A percentile compares a stretch with the other conserved stretches of the same genome.
Conservation (phyloP, 2,797 vertebrate species). For the Syndactyla subalaris region DNA sequence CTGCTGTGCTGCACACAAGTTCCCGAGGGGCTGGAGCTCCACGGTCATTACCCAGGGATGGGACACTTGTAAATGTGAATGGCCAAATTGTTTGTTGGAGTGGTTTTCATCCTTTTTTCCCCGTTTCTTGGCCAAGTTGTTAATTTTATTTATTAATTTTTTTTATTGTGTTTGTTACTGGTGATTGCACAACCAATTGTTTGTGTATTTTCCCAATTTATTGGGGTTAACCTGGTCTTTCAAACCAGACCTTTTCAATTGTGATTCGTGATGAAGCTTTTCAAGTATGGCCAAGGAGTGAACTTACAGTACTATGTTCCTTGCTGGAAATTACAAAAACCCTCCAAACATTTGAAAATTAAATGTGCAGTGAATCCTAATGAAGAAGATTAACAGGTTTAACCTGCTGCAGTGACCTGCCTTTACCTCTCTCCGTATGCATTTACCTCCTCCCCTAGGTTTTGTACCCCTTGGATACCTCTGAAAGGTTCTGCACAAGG, state of each 20-base stretch:
- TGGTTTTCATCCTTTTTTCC: neutral
- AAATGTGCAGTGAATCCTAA: slow-evolving; percentile 22
- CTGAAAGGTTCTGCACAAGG: neutral
- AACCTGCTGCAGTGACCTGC: slow-evolving; percentile 25
- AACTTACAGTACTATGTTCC: neutral
- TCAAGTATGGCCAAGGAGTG: neutral
- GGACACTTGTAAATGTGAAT: neutral
- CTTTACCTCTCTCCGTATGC: neutral
- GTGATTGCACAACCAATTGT: neutral
- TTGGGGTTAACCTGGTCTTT: neutral
- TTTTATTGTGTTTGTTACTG: neutral
- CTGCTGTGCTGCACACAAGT: neutral
- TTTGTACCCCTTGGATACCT: neutral
- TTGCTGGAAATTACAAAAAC: neutral
- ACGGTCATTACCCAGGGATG: neutral
- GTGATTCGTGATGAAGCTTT: neutral
- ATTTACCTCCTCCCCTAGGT: neutral
- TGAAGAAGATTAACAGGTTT: slow-evolving; percentile 55
- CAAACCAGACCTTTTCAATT: neutral
- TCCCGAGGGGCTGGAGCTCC: neutral
- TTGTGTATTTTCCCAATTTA: neutral
- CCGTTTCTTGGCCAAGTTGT: neutral
- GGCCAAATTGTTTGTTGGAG: neutral
- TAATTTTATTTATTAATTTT: neutral
- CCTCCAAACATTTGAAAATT: slow-evolving; percentile 22